Percentiles rank a stretch among this genome's conserved stretches.
phyloP scores from a whole-genome alignment of 2,888 invertebrate genomes.

The Vanessa cardui region DNA sequence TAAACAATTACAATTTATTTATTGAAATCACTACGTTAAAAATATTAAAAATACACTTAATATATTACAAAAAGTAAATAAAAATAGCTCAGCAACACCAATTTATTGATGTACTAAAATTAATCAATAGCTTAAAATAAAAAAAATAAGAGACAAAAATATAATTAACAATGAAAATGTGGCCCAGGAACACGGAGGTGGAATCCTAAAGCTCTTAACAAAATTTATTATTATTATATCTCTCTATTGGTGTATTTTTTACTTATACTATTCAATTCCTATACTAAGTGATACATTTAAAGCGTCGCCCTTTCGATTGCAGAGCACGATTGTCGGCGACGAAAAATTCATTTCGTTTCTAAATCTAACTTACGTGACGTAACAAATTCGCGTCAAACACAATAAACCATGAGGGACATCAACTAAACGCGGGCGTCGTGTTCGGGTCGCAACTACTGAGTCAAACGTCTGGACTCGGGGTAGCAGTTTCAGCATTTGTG shows the following conservation, averaged over 20 bases:
- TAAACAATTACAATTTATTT: conserved; percentile 9
- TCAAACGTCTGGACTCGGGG: conserved; percentile 31
- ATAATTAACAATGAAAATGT: conserved; percentile 58
- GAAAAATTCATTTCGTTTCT: conserved; percentile 24
- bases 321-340: conserved; percentile 12
- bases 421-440: conserved; percentile 15
- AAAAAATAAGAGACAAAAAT: conserved; percentile 57
- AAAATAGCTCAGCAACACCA: conserved; percentile 68
- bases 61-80: conserved; percentile 71
- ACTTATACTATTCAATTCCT: conserved; percentile 81
- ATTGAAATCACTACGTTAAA: conserved; percentile 10
- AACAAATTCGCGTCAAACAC: conserved; percentile 33
- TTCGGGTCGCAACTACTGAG: conserved; percentile 11
- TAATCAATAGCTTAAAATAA: conserved; percentile 59
- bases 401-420: conserved; percentile 24
- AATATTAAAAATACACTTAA: conserved; percentile 64
- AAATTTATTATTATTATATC: conserved; percentile 63
- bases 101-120: conserved; percentile 52
- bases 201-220: conserved; percentile 71
- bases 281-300: conserved; percentile 65
- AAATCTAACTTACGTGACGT: conserved; percentile 30
- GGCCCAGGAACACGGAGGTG: conserved; percentile 70
- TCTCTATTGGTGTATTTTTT: conserved; percentile 75
- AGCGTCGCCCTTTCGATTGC: conserved; percentile 28
- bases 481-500: conserved; percentile 17